phyloP scores from a whole-genome alignment of 2,888 invertebrate genomes.

The Carabus problematicus region DNA sequence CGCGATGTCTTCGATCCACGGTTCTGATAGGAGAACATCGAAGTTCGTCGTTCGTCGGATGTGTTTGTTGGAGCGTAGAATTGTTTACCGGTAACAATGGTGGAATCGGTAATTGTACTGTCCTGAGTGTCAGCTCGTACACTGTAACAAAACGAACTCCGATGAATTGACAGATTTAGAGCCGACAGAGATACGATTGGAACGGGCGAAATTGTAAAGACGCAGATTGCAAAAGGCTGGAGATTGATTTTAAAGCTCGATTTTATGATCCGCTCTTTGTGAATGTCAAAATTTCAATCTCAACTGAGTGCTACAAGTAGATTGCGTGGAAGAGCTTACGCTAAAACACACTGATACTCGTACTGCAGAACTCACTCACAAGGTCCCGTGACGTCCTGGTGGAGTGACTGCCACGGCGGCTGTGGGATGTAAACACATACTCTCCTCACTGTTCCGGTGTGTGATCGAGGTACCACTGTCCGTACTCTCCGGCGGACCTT shows the following conservation, averaged over 20 bases:
- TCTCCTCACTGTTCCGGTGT: slow-evolving; percentile 30
- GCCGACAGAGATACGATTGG: not conserved
- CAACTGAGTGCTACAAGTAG: too few species aligned
- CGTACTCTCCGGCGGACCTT: slow-evolving; percentile 21
- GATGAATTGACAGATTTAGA: not conserved
- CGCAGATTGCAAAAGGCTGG: not conserved
- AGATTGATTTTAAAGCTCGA: not conserved
- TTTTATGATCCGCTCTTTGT: too few species aligned
- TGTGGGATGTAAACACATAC: slow-evolving; percentile 31
- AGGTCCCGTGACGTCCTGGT: slow-evolving; percentile 2
- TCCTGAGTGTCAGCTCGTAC: slow-evolving; percentile 13
- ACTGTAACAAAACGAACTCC: slow-evolving; percentile 9
- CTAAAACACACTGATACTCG: too few species aligned
- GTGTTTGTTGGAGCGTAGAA: slow-evolving; percentile 30
- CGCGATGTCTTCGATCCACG: slow-evolving; percentile 8
- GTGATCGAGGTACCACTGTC: slow-evolving; percentile 32
- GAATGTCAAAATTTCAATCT: too few species aligned
- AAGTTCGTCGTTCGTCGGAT: slow-evolving; percentile 13
- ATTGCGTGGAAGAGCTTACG: too few species aligned
- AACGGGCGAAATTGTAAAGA: not conserved
- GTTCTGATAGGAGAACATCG: not conserved
- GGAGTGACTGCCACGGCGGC: not conserved
- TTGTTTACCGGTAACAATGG: not conserved
- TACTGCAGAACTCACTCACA: slow-evolving; percentile 31
- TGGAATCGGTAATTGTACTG: not conserved